Evolutionary conservation across 1,140 invertebrate species (phyloP).

Genomic region (Scaptomyza hsui): DNA sequence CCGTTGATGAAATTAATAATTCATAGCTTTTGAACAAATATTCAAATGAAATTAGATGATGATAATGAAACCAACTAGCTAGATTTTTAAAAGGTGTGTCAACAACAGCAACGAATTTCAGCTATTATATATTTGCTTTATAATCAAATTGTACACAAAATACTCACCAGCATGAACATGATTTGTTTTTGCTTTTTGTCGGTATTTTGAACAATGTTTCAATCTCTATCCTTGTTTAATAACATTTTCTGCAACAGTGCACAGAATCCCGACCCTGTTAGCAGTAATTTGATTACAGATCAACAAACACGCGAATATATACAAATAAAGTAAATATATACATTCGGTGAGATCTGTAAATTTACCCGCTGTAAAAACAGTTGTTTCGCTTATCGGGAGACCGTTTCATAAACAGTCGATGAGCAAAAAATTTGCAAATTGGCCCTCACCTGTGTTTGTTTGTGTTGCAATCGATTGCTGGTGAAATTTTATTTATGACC

Average conservation of each 20-base stretch:
- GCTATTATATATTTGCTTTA: background rate
- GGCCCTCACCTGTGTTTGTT: constrained; percentile 23
- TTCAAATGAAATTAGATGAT: too few relatives aligned
- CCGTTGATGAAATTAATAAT: too few relatives aligned
- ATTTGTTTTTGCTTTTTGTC: background rate
- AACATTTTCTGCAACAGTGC: constrained; percentile 37
- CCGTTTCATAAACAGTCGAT: constrained; percentile 25
- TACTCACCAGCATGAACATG: background rate
- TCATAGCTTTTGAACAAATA: too few relatives aligned
- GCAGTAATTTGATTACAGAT: constrained; percentile 32
- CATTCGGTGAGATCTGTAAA: constrained; percentile 1
- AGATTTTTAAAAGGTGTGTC: background rate
- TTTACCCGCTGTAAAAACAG: constrained; percentile 18
- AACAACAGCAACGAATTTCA: background rate
- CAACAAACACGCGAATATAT: constrained; percentile 4
- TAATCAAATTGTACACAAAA: background rate
- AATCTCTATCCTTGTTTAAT: constrained; percentile 19
- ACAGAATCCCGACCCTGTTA: constrained; percentile 13
- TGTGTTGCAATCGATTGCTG: constrained; percentile 50
- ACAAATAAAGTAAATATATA: background rate
- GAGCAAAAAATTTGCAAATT: constrained; percentile 12
- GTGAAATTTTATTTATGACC: constrained; percentile 60
- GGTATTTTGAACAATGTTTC: constrained; percentile 9
- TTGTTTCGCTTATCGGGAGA: constrained; percentile 31
- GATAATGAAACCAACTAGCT: too few relatives aligned